Base-by-base conservation (phyloP, 2,113 vertebrate species). In the Tonatia bakeri region DNA sequence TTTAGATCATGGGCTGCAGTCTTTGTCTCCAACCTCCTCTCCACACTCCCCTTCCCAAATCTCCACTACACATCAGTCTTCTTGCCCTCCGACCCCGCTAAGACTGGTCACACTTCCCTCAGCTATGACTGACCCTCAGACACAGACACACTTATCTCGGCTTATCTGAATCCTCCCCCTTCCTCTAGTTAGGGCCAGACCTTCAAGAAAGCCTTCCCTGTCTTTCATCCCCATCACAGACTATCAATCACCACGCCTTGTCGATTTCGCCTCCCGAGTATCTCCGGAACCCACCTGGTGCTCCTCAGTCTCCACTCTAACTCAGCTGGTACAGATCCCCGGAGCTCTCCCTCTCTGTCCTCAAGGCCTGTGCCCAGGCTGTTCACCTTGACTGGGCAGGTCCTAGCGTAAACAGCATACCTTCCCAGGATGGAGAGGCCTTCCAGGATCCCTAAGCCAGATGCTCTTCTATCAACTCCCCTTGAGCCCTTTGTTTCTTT, bases 181-280 rank as follows among this genome's bases (percentile, higher is more conserved):
- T 95, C 82, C 73, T 88, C 61, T 11, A 72, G 10, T 7, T 9
- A 88, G 40, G 64, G 31, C 76, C 85, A 61, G 47, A 67, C 73
- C 87, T 85, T 91, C 56, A 84, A 65, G 76, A 89, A 61, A 84
- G 43, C 28, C 90, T 95, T 79, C 82, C 38, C 69, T 73, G 72
- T 91, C 64, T 80, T 81, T 94, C 75, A 81, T 43, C 72, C 80
- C 52, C 11, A 52, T 38, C 64, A 52, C 33, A 73, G 87, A 13
- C 77, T 70, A 61, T 75, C 45, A 72, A 26, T 96, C 80, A 92
- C 54, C 61, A 77, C 36, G 33, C 22, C 70, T 33, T 77, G 8
- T 82, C 87, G 36, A 59, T 54, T 54, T 54, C 52, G 72, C 40
- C 64, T 87, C 50, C 93, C 76, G 54, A 61, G 7, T n/a, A 64